Evolutionary conservation across 2,797 vertebrate genomes (phyloP).

Genomic region (Chrysocyon brachyurus): DNA sequence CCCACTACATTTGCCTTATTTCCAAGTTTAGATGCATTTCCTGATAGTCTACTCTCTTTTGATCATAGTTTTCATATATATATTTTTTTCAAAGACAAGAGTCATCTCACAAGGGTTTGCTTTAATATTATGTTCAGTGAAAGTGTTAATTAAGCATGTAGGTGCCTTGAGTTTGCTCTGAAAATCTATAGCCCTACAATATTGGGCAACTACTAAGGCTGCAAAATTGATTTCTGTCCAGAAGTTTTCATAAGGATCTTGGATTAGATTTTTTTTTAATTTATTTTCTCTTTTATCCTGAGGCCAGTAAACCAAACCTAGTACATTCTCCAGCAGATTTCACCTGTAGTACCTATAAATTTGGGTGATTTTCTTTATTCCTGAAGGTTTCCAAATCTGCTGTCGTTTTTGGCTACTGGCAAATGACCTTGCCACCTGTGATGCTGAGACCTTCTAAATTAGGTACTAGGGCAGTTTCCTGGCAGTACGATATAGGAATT

Average conservation of each 20-base stretch:
- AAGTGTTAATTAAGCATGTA: neutral
- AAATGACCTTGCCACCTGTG: neutral
- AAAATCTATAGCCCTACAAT: neutral
- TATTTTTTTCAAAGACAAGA: neutral
- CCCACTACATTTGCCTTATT: neutral
- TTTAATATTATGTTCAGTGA: neutral
- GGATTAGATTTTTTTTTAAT: neutral
- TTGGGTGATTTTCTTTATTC: neutral
- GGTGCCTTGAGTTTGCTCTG: neutral
- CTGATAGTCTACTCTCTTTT: neutral
- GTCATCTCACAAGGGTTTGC: neutral
- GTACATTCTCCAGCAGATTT: neutral
- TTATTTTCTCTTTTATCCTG: neutral
- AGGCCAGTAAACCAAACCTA: neutral
- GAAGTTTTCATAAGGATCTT: neutral
- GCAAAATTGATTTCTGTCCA: neutral
- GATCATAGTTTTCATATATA: neutral
- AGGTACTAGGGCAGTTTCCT: neutral
- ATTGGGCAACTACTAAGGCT: neutral
- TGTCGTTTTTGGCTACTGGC: neutral
- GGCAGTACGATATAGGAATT: neutral
- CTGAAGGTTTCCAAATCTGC: neutral
- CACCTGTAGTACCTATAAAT: neutral
- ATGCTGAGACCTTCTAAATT: neutral
- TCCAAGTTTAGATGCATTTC: neutral